A percentile compares a stretch with the other conserved stretches of the same genome.
These are phyloP conservation scores for Tetanocera ferruginea DNA, from an alignment of 2,888 invertebrate species.

Conservation along the genomic window DNA sequence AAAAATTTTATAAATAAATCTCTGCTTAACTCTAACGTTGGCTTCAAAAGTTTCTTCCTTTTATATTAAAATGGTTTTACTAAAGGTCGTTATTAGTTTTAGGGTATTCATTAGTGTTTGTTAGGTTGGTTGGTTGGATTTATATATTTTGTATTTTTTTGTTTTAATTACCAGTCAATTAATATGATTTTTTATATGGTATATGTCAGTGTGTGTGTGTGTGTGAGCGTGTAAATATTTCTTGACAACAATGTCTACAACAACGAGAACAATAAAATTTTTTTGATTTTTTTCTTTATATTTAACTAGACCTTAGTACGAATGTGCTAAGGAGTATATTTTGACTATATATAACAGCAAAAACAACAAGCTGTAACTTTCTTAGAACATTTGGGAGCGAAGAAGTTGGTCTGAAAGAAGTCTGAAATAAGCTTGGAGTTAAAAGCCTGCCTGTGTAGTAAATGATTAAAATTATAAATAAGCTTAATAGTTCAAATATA, in stretches of 20 bases:
- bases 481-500: too few relatives aligned
- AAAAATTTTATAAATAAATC: conserved; percentile 2
- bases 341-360: background rate
- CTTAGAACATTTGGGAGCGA: background rate
- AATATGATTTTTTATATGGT: background rate
- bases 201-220: background rate
- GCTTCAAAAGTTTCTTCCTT: background rate
- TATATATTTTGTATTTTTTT: background rate
- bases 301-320: background rate
- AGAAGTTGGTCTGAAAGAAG: background rate
- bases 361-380: background rate
- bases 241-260: conserved; percentile 20
- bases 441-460: too few relatives aligned
- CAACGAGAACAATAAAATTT: conserved; percentile 27
- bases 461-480: too few relatives aligned
- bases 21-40: conserved; percentile 5
- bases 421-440: too few relatives aligned
- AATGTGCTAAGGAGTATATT: background rate
- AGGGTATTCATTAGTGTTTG: background rate
- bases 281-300: conserved; percentile 22
- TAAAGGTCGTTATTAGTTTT: background rate
- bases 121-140: background rate
- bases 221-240: conserved; percentile 14
- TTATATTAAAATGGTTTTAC: background rate
- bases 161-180: background rate